Percentiles rank a stretch among this genome's conserved stretches.
These are phyloP conservation scores for Sebastes schlegelii DNA, from an alignment of 2,113 vertebrate species.

Conservation along the genomic window DNA sequence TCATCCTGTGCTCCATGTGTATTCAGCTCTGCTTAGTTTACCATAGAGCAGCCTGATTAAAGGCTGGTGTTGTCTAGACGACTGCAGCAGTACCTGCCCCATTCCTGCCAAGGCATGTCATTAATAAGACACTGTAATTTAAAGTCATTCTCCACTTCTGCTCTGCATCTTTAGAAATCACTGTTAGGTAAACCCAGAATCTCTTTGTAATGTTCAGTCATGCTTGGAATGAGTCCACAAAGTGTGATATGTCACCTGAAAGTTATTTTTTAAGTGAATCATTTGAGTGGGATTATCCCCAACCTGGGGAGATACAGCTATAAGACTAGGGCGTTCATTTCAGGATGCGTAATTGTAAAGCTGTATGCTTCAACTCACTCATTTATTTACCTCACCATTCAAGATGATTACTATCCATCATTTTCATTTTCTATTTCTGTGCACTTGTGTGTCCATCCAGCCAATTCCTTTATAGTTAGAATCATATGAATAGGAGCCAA, in stretches of 20 bases:
- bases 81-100: conserved; percentile 47
- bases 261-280: neutral
- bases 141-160: neutral
- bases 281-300: conserved; percentile 8
- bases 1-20: conserved; percentile 54
- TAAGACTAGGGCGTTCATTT: neutral
- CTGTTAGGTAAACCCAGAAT: neutral
- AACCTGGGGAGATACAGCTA: neutral
- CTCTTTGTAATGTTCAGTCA: neutral
- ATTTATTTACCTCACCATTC: neutral
- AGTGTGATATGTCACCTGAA: neutral
- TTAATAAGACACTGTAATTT: conserved; percentile 53
- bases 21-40: conserved; percentile 45
- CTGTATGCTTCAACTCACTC: neutral
- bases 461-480: conserved; percentile 1
- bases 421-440: conserved; percentile 54
- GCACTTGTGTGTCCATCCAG: conserved; percentile 26
- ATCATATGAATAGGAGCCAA: conserved; percentile 34
- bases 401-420: conserved; percentile 12
- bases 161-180: neutral
- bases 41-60: conserved; percentile 58
- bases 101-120: conserved; percentile 60
- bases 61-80: conserved; percentile 69
- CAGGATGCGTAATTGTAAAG: neutral
- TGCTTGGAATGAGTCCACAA: neutral